phyloP scores from a whole-genome alignment of 2,113 vertebrate species.

The Pelmatolapia mariae region DNA sequence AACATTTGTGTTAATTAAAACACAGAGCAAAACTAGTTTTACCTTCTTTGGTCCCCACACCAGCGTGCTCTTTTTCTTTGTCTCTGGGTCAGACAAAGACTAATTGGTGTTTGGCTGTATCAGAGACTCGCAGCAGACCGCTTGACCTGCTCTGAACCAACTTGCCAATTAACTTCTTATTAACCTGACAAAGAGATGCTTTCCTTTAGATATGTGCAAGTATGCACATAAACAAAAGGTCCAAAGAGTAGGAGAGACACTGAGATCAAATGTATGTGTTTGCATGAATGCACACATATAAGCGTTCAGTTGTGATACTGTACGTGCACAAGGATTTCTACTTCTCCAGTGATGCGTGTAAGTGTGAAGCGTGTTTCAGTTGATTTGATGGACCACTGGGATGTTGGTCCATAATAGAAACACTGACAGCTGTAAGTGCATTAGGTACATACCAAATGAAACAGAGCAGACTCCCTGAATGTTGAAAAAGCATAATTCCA shows the following conservation, averaged over 20 bases:
- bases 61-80: neutral
- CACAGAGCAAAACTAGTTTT: neutral
- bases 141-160: neutral
- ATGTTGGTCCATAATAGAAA: neutral
- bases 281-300: neutral
- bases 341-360: neutral
- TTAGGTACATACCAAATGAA: neutral
- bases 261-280: neutral
- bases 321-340: neutral
- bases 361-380: neutral
- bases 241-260: neutral
- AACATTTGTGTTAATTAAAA: neutral
- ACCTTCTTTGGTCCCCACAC: neutral
- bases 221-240: neutral
- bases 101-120: slow-evolving; percentile 40
- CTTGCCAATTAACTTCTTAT: slow-evolving; percentile 23
- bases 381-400: neutral
- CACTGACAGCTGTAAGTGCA: neutral
- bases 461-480: neutral
- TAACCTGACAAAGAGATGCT: neutral
- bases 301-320: neutral
- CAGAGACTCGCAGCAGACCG: neutral
- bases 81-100: neutral
- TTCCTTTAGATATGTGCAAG: neutral
- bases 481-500: neutral